Percentiles rank a stretch among this genome's conserved stretches.
phyloP scores from a whole-genome alignment of 1,140 invertebrate species.

The Philaenus spumarius region DNA sequence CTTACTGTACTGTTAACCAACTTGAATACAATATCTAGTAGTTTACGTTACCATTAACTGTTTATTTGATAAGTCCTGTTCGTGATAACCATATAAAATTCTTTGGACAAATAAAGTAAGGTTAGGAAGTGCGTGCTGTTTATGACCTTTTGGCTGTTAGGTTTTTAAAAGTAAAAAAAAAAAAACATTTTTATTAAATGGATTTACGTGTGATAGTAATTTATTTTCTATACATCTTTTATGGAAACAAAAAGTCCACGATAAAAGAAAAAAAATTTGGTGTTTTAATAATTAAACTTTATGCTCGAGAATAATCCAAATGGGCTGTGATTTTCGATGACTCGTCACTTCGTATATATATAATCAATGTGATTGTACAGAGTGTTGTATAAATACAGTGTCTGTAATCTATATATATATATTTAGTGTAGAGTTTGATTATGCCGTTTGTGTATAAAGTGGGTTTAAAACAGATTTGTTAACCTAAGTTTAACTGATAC shows the following conservation, averaged over 20 bases:
- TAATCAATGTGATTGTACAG: slow-evolving; percentile 22
- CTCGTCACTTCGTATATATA: slow-evolving; percentile 21
- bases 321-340: slow-evolving; percentile 27
- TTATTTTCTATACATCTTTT: slow-evolving; percentile 24
- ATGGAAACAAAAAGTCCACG: slow-evolving; percentile 21
- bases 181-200: too few relatives aligned
- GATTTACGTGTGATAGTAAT: slow-evolving; percentile 22
- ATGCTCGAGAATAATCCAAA: slow-evolving; percentile 25
- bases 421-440: not conserved
- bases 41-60: too few relatives aligned
- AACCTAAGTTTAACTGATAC: not conserved
- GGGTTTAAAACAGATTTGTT: slow-evolving; percentile 13
- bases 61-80: not conserved
- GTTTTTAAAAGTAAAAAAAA: not conserved
- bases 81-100: slow-evolving; percentile 11
- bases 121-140: not conserved
- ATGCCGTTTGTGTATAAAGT: not conserved
- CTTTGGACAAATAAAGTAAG: slow-evolving; percentile 2
- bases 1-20: too few relatives aligned
- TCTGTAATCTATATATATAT: not conserved
- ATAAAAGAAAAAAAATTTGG: slow-evolving; percentile 3
- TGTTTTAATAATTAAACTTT: slow-evolving; percentile 17
- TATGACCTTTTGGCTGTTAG: slow-evolving; percentile 20
- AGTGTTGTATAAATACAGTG: slow-evolving; percentile 15
- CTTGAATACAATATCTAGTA: too few relatives aligned